Conservation (phyloP, 2,888 invertebrate species). For the Laspeyria flexula region DNA sequence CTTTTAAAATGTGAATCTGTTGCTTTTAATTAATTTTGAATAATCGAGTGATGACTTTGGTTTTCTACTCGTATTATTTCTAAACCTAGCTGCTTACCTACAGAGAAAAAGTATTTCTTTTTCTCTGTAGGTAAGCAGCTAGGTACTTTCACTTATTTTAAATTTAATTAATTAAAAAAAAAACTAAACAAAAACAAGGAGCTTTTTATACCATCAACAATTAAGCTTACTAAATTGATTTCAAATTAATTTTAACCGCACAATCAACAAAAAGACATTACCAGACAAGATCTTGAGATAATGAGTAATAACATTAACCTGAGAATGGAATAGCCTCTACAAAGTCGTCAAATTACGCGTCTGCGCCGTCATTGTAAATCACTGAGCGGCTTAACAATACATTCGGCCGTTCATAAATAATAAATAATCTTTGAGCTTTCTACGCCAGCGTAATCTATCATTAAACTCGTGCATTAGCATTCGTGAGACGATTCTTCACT, state of each 20-base stretch:
- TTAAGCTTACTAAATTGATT: neutral
- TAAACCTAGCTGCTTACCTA: too few species aligned
- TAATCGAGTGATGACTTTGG: too few species aligned
- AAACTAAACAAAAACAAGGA: neutral
- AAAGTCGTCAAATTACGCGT: slow-evolving; percentile 39
- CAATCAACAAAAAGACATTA: neutral
- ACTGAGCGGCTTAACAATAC: slow-evolving; percentile 68
- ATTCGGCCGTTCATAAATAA: slow-evolving; percentile 70
- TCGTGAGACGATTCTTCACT: slow-evolving; percentile 75
- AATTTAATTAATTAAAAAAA: neutral
- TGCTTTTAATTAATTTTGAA: too few species aligned
- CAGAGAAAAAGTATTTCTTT: too few species aligned
- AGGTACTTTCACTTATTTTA: too few species aligned
- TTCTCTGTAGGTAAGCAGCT: too few species aligned
- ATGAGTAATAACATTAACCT: slow-evolving; percentile 11
- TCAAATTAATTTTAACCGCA: neutral
- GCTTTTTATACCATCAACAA: neutral
- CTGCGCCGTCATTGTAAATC: slow-evolving; percentile 64
- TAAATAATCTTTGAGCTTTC: slow-evolving; percentile 72
- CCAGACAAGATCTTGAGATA: slow-evolving; percentile 3
- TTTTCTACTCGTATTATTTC: too few species aligned
- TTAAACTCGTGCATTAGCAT: slow-evolving; percentile 65
- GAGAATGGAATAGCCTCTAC: slow-evolving; percentile 24
- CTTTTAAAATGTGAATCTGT: neutral
- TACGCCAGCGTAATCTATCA: slow-evolving; percentile 72